phyloP scores from a whole-genome alignment of 1,140 invertebrate genomes.

The Drosophila carrolli region DNA sequence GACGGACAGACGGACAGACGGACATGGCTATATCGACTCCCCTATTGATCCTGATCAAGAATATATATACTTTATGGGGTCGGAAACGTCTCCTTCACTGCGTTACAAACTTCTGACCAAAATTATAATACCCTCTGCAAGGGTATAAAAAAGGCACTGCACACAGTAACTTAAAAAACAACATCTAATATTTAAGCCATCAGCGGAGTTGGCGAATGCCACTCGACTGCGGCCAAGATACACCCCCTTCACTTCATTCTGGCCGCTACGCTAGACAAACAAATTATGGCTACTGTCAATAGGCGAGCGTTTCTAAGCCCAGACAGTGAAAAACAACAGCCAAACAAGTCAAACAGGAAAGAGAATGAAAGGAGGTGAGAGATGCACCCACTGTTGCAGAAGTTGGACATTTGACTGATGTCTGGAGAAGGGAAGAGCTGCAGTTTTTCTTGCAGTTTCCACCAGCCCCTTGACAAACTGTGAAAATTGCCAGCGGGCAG shows the following conservation, averaged over 20 bases:
- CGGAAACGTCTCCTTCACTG: no score
- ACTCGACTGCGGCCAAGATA: slow-evolving; percentile 28
- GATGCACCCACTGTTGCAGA: slow-evolving; percentile 70
- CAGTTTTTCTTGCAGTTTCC: slow-evolving; percentile 28
- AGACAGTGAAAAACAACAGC: slow-evolving; percentile 39
- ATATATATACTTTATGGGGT: no score
- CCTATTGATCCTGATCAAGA: no score
- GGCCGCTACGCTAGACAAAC: slow-evolving; percentile 68
- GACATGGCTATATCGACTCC: no score
- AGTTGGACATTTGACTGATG: slow-evolving; percentile 68
- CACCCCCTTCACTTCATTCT: slow-evolving; percentile 13
- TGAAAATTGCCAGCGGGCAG: slow-evolving; percentile 65
- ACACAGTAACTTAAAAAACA: slow-evolving; percentile 34
- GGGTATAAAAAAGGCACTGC: slow-evolving; percentile 17
- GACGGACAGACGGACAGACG: no score
- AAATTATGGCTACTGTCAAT: slow-evolving; percentile 81
- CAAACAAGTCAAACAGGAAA: slow-evolving; percentile 29
- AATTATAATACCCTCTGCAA: no score
- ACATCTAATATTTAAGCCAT: slow-evolving; percentile 79
- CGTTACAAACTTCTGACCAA: no score
- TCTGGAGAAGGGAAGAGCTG: slow-evolving; percentile 27
- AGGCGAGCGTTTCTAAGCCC: slow-evolving; percentile 67
- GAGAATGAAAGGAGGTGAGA: slow-evolving; percentile 13
- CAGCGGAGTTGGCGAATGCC: slow-evolving; percentile 65
- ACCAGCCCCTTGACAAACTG: slow-evolving; percentile 54